phyloP scores from a whole-genome alignment of 2,113 vertebrate genomes.

The Corynorhinus townsendii region DNA sequence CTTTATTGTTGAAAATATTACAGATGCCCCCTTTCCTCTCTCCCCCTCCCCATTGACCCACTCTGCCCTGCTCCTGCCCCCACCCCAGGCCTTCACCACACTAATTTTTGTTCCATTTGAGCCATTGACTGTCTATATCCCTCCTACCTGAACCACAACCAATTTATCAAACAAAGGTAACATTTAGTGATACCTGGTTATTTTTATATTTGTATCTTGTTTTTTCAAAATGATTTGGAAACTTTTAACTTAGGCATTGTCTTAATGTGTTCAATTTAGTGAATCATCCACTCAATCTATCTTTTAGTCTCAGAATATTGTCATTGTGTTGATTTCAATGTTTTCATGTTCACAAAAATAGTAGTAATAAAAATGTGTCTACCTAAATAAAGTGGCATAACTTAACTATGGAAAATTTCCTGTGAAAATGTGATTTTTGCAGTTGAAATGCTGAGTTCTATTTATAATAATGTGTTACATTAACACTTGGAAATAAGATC shows the following conservation, averaged over 20 bases:
- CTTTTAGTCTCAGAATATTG: background rate
- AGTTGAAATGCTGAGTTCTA: slow-evolving; percentile 11
- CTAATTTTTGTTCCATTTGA: background rate
- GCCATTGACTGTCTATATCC: background rate
- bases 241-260: slow-evolving; percentile 17
- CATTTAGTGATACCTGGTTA: background rate
- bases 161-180: background rate
- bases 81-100: too few relatives aligned
- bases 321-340: background rate
- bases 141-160: background rate
- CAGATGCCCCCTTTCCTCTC: too few relatives aligned
- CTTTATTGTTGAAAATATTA: too few relatives aligned
- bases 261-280: slow-evolving; percentile 2
- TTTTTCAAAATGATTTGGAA: background rate
- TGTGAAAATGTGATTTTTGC: background rate
- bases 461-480: background rate
- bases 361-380: background rate
- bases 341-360: background rate
- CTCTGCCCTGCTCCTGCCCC: too few relatives aligned
- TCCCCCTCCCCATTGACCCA: too few relatives aligned
- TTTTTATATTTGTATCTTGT: background rate
- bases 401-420: background rate
- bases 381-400: background rate
- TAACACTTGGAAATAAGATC: slow-evolving; percentile 6
- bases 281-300: background rate